These are phyloP conservation scores for Rhagoletis pomonella DNA, from an alignment of 1,140 invertebrate genomes.

Conservation along the genomic window DNA sequence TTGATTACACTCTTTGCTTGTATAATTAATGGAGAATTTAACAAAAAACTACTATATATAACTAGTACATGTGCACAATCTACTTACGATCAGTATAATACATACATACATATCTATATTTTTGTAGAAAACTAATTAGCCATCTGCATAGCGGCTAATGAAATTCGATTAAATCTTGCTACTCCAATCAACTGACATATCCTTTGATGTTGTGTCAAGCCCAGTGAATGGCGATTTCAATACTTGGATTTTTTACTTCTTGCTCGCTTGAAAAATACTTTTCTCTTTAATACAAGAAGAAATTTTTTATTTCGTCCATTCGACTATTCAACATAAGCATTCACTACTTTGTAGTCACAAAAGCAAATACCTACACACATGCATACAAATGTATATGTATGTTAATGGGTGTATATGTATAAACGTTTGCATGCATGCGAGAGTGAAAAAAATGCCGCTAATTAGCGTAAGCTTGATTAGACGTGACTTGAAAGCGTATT, in stretches of 20 bases:
- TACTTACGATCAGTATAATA: too few species aligned
- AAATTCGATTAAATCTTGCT: slow-evolving; percentile 25
- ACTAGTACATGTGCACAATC: too few species aligned
- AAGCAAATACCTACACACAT: neutral
- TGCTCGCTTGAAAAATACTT: neutral
- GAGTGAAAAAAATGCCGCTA: slow-evolving; percentile 35
- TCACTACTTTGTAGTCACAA: slow-evolving; percentile 22
- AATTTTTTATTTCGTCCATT: slow-evolving; percentile 1
- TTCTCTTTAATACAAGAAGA: slow-evolving; percentile 6
- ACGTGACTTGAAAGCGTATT: slow-evolving; percentile 33
- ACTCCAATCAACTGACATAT: slow-evolving; percentile 28
- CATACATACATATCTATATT: neutral
- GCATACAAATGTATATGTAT: neutral
- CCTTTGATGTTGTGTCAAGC: slow-evolving; percentile 37
- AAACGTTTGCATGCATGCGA: neutral
- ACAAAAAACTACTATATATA: too few species aligned
- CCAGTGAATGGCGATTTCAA: slow-evolving; percentile 10
- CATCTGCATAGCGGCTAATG: neutral
- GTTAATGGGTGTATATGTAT: neutral
- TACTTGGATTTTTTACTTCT: neutral
- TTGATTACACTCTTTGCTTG: too few species aligned
- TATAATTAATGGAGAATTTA: too few species aligned
- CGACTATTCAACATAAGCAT: slow-evolving; percentile 15
- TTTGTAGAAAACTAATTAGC: slow-evolving; percentile 21
- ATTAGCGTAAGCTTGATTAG: slow-evolving; percentile 40